phyloP scores from a whole-genome alignment of 2,888 invertebrate genomes.

The Spodoptera exigua region DNA sequence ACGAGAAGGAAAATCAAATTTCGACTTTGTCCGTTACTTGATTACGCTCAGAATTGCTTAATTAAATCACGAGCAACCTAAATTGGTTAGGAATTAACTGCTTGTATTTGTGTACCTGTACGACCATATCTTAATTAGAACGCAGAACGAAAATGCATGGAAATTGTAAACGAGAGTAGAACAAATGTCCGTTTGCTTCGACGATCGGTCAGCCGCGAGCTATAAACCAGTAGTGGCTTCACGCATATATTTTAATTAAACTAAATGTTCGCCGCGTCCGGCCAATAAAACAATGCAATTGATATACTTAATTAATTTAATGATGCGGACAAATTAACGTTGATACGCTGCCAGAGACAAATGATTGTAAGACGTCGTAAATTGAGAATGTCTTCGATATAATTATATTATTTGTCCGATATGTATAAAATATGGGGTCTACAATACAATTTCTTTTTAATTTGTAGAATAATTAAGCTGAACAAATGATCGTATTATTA shows the following conservation, averaged over 20 bases:
- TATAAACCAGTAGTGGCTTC: constrained; percentile 15
- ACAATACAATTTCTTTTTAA: too few relatives aligned
- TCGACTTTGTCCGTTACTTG: too few relatives aligned
- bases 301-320: constrained; percentile 23
- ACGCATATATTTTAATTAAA: constrained; percentile 49
- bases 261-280: constrained; percentile 25
- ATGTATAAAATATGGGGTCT: too few relatives aligned
- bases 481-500: too few relatives aligned
- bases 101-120: too few relatives aligned
- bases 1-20: neutral
- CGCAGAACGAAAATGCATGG: too few relatives aligned
- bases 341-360: constrained; percentile 20
- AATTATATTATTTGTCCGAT: neutral
- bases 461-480: too few relatives aligned
- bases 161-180: constrained; percentile 17
- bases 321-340: constrained; percentile 27
- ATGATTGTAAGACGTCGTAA: constrained; percentile 10
- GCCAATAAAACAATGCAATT: constrained; percentile 40
- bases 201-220: constrained; percentile 19
- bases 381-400: neutral
- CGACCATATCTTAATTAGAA: too few relatives aligned
- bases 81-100: too few relatives aligned
- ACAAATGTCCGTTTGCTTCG: neutral
- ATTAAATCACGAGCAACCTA: too few relatives aligned
- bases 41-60: too few relatives aligned